Percentiles rank a stretch among this genome's conserved stretches.
These are phyloP conservation scores for Sycophaga agraensis DNA, from an alignment of 1,140 invertebrate genomes.

Conservation along the genomic window DNA sequence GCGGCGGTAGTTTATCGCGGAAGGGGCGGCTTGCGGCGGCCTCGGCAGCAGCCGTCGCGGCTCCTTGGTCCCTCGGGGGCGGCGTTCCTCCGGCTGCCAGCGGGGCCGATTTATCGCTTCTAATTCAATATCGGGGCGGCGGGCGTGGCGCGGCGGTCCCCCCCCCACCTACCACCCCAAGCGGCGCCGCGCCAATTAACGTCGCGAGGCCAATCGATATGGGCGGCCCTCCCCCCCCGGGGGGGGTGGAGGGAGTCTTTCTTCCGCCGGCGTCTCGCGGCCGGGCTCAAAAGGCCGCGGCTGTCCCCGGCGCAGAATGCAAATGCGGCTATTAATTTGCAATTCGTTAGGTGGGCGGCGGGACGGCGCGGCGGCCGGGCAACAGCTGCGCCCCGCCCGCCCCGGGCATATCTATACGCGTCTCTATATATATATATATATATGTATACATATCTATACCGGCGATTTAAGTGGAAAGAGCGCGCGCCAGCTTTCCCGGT, in stretches of 20 bases:
- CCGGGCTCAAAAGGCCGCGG: neutral
- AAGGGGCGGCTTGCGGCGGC: slow-evolving; percentile 27
- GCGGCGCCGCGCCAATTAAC: slow-evolving; percentile 9
- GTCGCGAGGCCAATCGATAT: slow-evolving; percentile 25
- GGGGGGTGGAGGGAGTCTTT: no score
- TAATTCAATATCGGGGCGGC: slow-evolving; percentile 47
- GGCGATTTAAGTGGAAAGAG: slow-evolving; percentile 10
- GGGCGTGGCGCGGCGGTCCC: neutral
- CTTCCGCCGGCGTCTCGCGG: neutral
- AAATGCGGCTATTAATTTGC: slow-evolving; percentile 50
- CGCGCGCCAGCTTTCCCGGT: slow-evolving; percentile 15
- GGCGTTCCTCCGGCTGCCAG: no score
- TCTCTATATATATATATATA: neutral
- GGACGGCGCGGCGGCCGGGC: slow-evolving; percentile 21
- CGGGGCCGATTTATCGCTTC: slow-evolving; percentile 51
- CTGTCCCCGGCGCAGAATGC: slow-evolving; percentile 36
- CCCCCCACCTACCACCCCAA: slow-evolving; percentile 3
- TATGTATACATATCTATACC: neutral
- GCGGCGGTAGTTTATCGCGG: slow-evolving; percentile 39
- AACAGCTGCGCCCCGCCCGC: slow-evolving; percentile 37
- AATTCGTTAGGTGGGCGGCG: slow-evolving; percentile 41
- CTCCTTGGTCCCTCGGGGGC: no score
- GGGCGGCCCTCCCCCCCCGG: no score
- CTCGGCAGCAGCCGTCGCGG: no score
- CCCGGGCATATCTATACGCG: neutral